Base-by-base conservation (phyloP, 2,797 vertebrate species). In the Enteromius fasciolatus region DNA sequence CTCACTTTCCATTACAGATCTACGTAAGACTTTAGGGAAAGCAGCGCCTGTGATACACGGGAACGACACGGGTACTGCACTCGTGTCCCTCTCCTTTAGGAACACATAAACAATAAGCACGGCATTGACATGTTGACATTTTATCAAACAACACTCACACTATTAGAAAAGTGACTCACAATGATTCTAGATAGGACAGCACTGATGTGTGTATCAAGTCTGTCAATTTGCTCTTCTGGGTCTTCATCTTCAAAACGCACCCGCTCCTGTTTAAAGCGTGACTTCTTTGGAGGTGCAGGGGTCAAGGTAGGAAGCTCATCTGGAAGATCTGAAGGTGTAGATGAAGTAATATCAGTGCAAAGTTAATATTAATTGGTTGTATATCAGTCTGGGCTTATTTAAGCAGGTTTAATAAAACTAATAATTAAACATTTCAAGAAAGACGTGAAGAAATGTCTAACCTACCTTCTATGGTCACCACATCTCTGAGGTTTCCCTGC, bases 101-200 rank as follows among this genome's bases (percentile, higher is more conserved):
- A 5, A 86, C 5, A 83, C 3, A 77, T 28, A 14, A 67, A 48
- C 63, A 48, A 66, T 46, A 36, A 48, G 78, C 33, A 52, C 10
- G 11, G 25, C 12, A 36, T 15, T 46, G 50, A 6, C 18, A 52
- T n/a, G 0, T 15, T 64, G 12, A 9, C 11, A 76, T 1, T 63
- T 12, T 63, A 61, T 50, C 4, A 82, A 61, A 67, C 3, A 66
- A 81, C 0, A 80, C 33, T 72, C 3, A 61, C 25, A 14, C 20
- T 5, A 2, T 15, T 25, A 31, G 73, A 12, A 66, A 81, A 10
- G 44, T 10, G 44, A 69, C 96, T 89, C 90, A 98, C 98, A 89
- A 99, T 92, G 73, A 99, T 99, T 92, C 93, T 97, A 80, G 95
- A 96, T 83, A 99, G 94, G 82, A 99, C 96, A 20, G 97, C 96